Evolutionary conservation across 2,797 vertebrate genomes (phyloP).

Genomic region (Thamnophis elegans): DNA sequence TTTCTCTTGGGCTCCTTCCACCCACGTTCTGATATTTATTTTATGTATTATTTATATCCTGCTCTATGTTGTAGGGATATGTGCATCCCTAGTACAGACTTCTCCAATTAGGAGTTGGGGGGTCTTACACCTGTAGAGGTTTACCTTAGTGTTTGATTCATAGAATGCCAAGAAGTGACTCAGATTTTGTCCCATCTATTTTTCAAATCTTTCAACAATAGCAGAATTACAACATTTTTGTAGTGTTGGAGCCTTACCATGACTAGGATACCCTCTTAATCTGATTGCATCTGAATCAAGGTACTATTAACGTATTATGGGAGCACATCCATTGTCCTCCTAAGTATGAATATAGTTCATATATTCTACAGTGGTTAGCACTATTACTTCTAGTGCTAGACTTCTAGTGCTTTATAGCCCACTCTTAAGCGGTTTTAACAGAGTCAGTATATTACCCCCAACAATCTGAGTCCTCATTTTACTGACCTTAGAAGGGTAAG

Average conservation of each 20-base stretch:
- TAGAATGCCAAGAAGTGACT: not conserved
- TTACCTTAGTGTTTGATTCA: not conserved
- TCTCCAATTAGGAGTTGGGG: not conserved
- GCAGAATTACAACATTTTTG: not conserved
- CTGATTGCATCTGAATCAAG: conserved; percentile 31
- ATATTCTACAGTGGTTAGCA: not conserved
- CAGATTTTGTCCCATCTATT: conserved; percentile 18
- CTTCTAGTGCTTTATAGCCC: not conserved
- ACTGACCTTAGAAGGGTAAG: not conserved
- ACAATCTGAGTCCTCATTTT: not conserved
- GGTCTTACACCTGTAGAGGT: not conserved
- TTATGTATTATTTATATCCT: not conserved
- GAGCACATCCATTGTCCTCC: conserved; percentile 34
- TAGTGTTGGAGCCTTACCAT: conserved; percentile 37
- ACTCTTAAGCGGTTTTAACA: not conserved
- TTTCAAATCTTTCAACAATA: not conserved
- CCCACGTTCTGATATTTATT: not conserved
- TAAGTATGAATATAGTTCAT: conserved; percentile 31
- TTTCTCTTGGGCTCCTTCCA: not conserved
- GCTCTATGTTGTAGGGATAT: not conserved
- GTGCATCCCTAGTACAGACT: not conserved
- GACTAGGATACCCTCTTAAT: conserved; percentile 24
- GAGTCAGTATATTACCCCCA: not conserved
- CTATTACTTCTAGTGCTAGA: not conserved
- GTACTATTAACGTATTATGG: not conserved